A percentile compares a stretch with the other conserved stretches of the same genome.
phyloP scores from a whole-genome alignment of 2,797 vertebrate species.

The Sphaeramia orbicularis region DNA sequence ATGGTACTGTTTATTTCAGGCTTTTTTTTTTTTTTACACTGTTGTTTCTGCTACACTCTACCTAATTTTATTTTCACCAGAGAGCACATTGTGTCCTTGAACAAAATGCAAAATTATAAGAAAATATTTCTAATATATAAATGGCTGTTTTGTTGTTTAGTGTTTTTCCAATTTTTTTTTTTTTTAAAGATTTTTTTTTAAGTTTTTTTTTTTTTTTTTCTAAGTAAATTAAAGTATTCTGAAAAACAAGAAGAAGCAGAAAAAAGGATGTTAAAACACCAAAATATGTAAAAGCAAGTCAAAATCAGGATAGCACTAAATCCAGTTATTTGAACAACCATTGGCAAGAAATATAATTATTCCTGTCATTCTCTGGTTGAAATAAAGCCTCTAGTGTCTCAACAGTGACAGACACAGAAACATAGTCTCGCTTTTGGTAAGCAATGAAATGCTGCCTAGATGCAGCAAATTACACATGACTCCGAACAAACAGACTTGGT shows the following conservation, averaged over 20 bases:
- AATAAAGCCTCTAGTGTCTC: slow-evolving; percentile 33
- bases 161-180: too few species aligned
- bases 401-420: slow-evolving; percentile 19
- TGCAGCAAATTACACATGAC: slow-evolving; percentile 43
- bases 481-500: slow-evolving; percentile 64
- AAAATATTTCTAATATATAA: neutral
- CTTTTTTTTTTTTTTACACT: neutral
- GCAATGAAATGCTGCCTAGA: slow-evolving; percentile 47
- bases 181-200: too few species aligned
- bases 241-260: too few species aligned
- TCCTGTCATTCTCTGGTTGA: slow-evolving; percentile 31
- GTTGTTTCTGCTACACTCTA: neutral
- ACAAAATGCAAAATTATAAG: neutral
- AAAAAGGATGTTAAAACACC: too few species aligned
- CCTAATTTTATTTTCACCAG: neutral
- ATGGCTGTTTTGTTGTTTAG: too few species aligned
- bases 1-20: neutral
- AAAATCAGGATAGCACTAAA: neutral
- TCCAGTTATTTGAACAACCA: slow-evolving; percentile 1
- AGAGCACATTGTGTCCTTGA: neutral
- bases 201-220: too few species aligned
- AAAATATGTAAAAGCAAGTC: too few species aligned
- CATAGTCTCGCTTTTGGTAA: slow-evolving; percentile 24
- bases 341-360: slow-evolving; percentile 20
- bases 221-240: too few species aligned